phyloP scores from a whole-genome alignment of 2,888 invertebrate species.

The Pyrrhia umbra region DNA sequence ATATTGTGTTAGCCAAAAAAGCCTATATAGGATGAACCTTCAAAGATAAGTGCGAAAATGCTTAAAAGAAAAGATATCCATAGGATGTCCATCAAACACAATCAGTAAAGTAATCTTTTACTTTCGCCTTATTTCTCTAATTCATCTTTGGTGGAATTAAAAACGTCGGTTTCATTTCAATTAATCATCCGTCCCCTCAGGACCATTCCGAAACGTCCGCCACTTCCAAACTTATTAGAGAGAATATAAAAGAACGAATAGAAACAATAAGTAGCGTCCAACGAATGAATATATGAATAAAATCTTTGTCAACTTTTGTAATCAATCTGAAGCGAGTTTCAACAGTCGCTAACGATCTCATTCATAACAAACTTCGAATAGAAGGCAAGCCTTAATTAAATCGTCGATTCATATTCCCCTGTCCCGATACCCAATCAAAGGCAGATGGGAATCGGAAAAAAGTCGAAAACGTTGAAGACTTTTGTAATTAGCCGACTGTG shows the following conservation, averaged over 20 bases:
- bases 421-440: constrained; percentile 67
- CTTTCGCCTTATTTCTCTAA: constrained; percentile 53
- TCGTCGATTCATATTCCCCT: constrained; percentile 75
- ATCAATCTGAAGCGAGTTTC: constrained; percentile 62
- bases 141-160: constrained; percentile 57
- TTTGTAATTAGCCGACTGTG: constrained; percentile 68
- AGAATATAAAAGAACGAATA: constrained; percentile 59
- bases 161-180: constrained; percentile 56
- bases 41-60: constrained; percentile 22
- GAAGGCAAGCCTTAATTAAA: constrained; percentile 71
- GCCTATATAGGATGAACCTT: constrained; percentile 1
- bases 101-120: constrained; percentile 54
- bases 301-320: constrained; percentile 66
- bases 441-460: constrained; percentile 66
- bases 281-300: constrained; percentile 66
- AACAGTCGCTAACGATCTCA: constrained; percentile 62
- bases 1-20: background rate
- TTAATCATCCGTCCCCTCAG: constrained; percentile 60
- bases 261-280: constrained; percentile 63
- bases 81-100: constrained; percentile 50
- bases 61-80: constrained; percentile 54
- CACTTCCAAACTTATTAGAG: constrained; percentile 64
- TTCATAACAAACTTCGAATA: constrained; percentile 63
- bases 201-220: constrained; percentile 51
- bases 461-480: constrained; percentile 73